Percentiles rank a stretch among this genome's conserved stretches.
Evolutionary conservation across 2,113 vertebrate species (phyloP).

Genomic region (Pygoscelis adeliae): DNA sequence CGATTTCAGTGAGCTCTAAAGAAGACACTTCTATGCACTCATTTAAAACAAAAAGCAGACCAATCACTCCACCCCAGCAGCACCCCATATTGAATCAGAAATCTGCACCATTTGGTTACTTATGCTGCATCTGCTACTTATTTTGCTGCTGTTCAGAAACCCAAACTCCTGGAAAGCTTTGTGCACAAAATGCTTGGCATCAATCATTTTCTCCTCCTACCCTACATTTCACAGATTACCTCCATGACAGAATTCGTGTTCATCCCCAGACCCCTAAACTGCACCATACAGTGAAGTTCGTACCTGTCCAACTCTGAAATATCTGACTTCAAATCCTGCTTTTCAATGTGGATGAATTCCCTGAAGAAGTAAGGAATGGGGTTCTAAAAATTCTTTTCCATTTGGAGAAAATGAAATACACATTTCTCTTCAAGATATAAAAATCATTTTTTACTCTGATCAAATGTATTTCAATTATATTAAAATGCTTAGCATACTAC

Average conservation of each 20-base stretch:
- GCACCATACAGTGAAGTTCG: background rate
- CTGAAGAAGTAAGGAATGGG: background rate
- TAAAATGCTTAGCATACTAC: background rate
- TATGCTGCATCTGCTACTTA: background rate
- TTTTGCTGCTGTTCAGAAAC: background rate
- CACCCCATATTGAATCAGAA: background rate
- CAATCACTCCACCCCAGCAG: background rate
- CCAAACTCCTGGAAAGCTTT: background rate
- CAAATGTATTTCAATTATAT: background rate
- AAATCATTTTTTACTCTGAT: background rate
- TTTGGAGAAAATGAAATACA: background rate
- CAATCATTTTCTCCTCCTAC: background rate
- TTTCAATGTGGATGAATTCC: background rate
- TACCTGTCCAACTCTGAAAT: background rate
- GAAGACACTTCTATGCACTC: background rate
- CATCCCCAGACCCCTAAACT: background rate
- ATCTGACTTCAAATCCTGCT: background rate
- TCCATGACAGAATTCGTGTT: background rate
- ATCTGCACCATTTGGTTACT: background rate
- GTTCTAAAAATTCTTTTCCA: background rate
- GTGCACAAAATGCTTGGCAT: background rate
- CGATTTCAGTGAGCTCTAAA: background rate
- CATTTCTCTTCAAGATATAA: background rate
- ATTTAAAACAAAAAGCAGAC: background rate
- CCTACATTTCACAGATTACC: background rate